Percentiles rank a stretch among this genome's conserved stretches.
phyloP scores from a whole-genome alignment of 2,888 invertebrate species.

The Notodonta dromedarius region DNA sequence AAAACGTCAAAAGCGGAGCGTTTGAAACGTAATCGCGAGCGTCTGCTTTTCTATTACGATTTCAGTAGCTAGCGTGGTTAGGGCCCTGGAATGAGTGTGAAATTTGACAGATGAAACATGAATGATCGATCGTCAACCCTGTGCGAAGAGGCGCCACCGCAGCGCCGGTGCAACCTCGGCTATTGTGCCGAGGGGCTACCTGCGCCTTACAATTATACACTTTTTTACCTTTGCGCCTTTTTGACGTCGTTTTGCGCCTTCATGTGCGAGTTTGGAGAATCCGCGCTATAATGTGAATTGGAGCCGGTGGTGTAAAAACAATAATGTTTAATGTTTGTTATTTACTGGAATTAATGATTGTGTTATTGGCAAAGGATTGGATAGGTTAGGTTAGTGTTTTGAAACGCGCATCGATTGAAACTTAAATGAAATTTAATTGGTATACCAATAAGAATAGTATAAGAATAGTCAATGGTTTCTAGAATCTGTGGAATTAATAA shows the following conservation, averaged over 20 bases:
- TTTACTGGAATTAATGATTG: too few species aligned
- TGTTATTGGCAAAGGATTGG: too few species aligned
- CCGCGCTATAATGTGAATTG: constrained; percentile 30
- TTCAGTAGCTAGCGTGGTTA: too few species aligned
- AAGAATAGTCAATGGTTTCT: too few species aligned
- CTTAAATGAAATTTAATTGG: too few species aligned
- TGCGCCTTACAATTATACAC: constrained; percentile 43
- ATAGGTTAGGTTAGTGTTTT: too few species aligned
- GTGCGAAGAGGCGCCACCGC: constrained; percentile 40
- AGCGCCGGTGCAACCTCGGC: constrained; percentile 42
- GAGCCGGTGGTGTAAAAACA: constrained; percentile 15
- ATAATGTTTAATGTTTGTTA: background rate
- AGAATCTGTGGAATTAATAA: too few species aligned
- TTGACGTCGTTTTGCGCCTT: constrained; percentile 9
- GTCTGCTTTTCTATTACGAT: too few species aligned
- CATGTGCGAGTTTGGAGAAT: constrained; percentile 21
- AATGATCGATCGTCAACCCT: constrained; percentile 43
- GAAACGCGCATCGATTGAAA: too few species aligned
- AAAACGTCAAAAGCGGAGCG: too few species aligned
- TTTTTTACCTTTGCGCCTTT: constrained; percentile 28
- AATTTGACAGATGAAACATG: background rate
- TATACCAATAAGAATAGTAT: too few species aligned
- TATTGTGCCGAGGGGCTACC: constrained; percentile 63
- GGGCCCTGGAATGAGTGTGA: background rate
- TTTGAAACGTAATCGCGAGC: too few species aligned